Evolutionary conservation across 1,140 invertebrate genomes (phyloP).

Genomic region (Nixonia krombeini): DNA sequence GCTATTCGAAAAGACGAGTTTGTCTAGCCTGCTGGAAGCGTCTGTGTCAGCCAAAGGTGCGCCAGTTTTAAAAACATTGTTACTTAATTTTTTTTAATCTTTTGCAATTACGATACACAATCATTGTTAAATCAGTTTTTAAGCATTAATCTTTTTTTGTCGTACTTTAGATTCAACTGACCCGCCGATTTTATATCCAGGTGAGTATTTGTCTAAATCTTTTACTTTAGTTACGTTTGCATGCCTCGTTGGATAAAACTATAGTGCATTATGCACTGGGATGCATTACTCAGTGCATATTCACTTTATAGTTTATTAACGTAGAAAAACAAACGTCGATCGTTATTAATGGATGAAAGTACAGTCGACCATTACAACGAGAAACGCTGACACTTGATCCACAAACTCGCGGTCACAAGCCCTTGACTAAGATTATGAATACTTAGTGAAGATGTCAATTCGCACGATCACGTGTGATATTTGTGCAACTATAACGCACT

Average conservation of each 20-base stretch:
- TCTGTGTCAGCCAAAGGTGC: conserved; percentile 70
- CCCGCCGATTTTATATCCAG: conserved; percentile 62
- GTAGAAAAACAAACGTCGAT: too few species aligned
- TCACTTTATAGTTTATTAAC: too few species aligned
- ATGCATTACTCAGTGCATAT: too few species aligned
- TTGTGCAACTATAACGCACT: conserved; percentile 13
- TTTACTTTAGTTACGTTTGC: background rate
- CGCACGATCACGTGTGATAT: too few species aligned
- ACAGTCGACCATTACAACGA: background rate
- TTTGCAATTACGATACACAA: background rate
- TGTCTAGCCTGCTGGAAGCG: conserved; percentile 70
- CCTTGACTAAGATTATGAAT: too few species aligned
- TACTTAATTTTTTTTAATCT: background rate
- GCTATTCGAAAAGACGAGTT: conserved; percentile 70
- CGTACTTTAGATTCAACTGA: conserved; percentile 58
- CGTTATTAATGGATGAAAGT: too few species aligned
- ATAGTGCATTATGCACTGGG: background rate
- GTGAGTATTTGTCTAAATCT: conserved; percentile 54
- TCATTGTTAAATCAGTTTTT: too few species aligned
- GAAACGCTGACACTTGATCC: conserved; percentile 7
- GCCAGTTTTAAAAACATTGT: conserved; percentile 15
- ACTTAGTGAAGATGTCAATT: conserved; percentile 7
- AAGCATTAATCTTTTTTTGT: conserved; percentile 46
- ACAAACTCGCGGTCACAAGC: too few species aligned
- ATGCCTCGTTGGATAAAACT: background rate